Evolutionary conservation across 2,888 invertebrate genomes (phyloP), one percentile per base, ranked within the genome.

Genomic region (Cephus pygmeus): DNA sequence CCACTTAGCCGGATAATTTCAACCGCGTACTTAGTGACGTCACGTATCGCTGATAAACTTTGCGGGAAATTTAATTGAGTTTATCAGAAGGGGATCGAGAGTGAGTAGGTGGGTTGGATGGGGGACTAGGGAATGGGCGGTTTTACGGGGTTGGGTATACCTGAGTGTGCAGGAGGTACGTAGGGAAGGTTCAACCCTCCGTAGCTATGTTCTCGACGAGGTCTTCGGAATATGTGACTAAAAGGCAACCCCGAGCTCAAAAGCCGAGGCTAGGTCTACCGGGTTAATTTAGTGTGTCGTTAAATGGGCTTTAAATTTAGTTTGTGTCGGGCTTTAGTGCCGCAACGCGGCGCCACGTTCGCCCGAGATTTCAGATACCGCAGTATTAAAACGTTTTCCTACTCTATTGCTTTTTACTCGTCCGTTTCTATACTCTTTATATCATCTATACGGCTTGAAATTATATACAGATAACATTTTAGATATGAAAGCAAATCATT

Each of bases 261-360:
- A 78, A 79, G 80, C 79, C 69, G 69, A 69, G 76, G 74, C 34
- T 74, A 74, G 75, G 69, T 77, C 40, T 77, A 77, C 69, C 73
- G 81, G 77, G 82, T 82, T 83, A 83, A 83, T 83, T 83, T 81
- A 83, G 77, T 80, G 79, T 81, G 81, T 81, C 83, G 82, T 83
- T 82, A 83, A 83, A 83, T 81, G 81, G 83, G 80, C 82, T 83
- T 83, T 82, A 81, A 83, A 82, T 83, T 83, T 82, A 80, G 82
- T 81, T 83, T 83, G 75, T n/a, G 76, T 79, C 36, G 75, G 75
- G 69, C 34, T 30, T 33, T 56, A 33, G 69, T 30, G 23, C 73
- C 73, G 75, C 34, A 34, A 34, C 71, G 71, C 71, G 31, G 33
- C 71, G 71, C 71, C 71, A 71, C 33, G 71, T 33, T 34, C 33